Evolutionary conservation across 2,888 invertebrate species (phyloP), one percentile per base, ranked within the genome.

Genomic region (Amorpha juglandis): DNA sequence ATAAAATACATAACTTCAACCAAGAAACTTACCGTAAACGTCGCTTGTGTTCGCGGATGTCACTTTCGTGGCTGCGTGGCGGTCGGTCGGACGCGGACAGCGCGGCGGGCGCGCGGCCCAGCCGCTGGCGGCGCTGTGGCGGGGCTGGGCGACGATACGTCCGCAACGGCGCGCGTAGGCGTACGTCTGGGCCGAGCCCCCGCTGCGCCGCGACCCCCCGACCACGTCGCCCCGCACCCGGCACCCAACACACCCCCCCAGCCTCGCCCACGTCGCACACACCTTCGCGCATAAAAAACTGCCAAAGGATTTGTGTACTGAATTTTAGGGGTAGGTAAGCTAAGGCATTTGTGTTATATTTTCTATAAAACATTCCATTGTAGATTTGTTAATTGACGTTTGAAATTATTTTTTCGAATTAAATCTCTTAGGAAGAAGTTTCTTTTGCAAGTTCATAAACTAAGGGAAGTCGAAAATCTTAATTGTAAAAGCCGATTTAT

Each of bases 71-170:
- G 68, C 71, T 27, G 42, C 63, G 68, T 68, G 64, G 65, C 66
- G 69, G 65, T 68, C 21, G 48, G 9, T 48, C n/a, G 19, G 53
- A 45, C 33, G 47, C 33, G 55, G 47, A 27, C 55, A 70, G 86
- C 84, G 83, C 84, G 82, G 78, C 81, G 85, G 82, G 80, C 82
- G 87, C 92, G 90, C 91, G 94, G 91, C 93, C 94, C 94, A 89
- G 92, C 92, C 88, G 90, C 91, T 89, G 87, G 90, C 89, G 90
- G 87, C 87, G 88, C 86, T 88, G 89, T 89, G 90, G 81, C 81
- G 89, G 79, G 68, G 73, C 67, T 68, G 69, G 72, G 78, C 81
- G 79, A 78, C 76, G 77, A 84, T 84, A 88, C 92, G 91, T 87
- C 86, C 90, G 85, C 83, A 80, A 78, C 80, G 77, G 79, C 84